phyloP scores from a whole-genome alignment of 2,888 invertebrate species.

The Pycnomerus fuliginosus region DNA sequence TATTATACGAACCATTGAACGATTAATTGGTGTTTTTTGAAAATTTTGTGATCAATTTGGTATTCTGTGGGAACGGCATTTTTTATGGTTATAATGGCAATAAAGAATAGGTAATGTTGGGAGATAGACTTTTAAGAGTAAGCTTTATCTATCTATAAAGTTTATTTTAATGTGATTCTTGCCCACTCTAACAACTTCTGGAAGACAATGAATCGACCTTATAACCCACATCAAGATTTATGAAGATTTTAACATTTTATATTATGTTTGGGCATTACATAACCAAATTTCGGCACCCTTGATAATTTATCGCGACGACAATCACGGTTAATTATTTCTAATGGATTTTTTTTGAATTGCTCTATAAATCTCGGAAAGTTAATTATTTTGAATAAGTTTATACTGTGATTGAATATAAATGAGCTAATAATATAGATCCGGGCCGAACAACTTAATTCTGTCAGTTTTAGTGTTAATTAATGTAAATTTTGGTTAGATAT shows the following conservation, averaged over 20 bases:
- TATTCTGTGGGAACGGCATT: constrained; percentile 21
- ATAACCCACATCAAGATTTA: constrained; percentile 16
- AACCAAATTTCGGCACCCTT: too few species aligned
- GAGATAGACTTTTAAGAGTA: constrained; percentile 22
- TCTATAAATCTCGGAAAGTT: too few species aligned
- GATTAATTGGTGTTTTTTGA: constrained; percentile 16
- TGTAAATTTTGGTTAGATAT: constrained; percentile 47
- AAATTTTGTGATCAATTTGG: constrained; percentile 13
- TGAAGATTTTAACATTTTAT: too few species aligned
- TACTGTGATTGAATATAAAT: constrained; percentile 43
- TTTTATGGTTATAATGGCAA: constrained; percentile 23
- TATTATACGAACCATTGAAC: constrained; percentile 10
- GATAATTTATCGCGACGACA: too few species aligned
- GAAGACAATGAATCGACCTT: constrained; percentile 30
- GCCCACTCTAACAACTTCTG: constrained; percentile 38
- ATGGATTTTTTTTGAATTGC: too few species aligned
- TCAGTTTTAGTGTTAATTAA: constrained; percentile 47
- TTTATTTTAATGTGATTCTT: constrained; percentile 31
- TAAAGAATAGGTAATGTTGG: constrained; percentile 17
- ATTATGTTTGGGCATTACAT: too few species aligned
- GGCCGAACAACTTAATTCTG: constrained; percentile 41
- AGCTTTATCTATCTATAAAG: constrained; percentile 37
- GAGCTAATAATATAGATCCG: constrained; percentile 33
- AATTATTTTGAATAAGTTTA: constrained; percentile 35
- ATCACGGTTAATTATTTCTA: too few species aligned